Conservation (phyloP, 2,797 vertebrate genomes). For the Scolopax rusticola region DNA sequence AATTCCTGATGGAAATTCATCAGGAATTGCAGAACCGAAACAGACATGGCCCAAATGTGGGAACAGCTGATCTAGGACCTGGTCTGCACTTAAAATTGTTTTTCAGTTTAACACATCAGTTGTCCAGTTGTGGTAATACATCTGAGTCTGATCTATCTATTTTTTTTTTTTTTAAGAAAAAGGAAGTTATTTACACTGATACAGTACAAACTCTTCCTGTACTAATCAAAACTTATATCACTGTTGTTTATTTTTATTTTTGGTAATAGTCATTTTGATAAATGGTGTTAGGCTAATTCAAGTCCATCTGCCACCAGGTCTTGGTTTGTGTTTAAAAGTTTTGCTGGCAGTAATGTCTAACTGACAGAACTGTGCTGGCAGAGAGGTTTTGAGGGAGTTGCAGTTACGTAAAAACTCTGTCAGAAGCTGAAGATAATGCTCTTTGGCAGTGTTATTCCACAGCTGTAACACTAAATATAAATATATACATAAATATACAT, state of each 20-base stretch:
- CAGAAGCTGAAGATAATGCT: neutral
- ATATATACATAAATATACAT: neutral
- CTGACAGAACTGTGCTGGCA: neutral
- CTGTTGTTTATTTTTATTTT: neutral
- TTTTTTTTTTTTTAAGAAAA: neutral
- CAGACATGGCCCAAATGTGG: neutral
- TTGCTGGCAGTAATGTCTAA: neutral
- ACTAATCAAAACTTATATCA: neutral
- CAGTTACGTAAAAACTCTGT: slow-evolving; percentile 2
- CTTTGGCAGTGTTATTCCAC: neutral
- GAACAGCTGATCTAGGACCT: neutral
- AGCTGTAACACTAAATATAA: neutral
- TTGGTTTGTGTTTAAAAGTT: neutral
- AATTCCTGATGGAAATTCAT: slow-evolving; percentile 15
- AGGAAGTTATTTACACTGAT: neutral
- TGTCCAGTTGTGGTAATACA: neutral
- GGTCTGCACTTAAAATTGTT: neutral
- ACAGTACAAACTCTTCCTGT: neutral
- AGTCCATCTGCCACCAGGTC: neutral
- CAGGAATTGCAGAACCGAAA: neutral
- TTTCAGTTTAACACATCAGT: neutral
- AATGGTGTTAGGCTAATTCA: neutral
- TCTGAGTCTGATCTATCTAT: neutral
- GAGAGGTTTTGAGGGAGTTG: neutral
- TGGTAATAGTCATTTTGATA: neutral